Conservation (phyloP, 2,888 invertebrate genomes). For the Coelopa pilipes region DNA sequence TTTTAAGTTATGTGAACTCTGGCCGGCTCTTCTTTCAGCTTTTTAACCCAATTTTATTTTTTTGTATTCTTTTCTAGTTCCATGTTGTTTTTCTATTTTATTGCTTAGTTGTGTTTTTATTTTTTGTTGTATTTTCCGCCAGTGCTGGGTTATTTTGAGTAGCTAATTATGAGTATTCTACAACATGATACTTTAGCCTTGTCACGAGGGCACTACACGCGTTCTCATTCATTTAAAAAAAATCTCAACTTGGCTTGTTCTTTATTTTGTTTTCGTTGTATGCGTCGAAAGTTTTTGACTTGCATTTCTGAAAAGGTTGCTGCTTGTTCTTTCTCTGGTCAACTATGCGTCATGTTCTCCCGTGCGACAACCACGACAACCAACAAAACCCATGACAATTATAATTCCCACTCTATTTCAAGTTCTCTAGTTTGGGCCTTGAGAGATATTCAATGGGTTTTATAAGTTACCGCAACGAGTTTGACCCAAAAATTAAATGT, state of each 20-base stretch:
- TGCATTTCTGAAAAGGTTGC: too few relatives aligned
- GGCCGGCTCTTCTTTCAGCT: not conserved
- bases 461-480: too few relatives aligned
- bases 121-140: not conserved
- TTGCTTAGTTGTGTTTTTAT: not conserved
- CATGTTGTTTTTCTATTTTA: not conserved
- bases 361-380: too few relatives aligned
- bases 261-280: too few relatives aligned
- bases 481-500: too few relatives aligned
- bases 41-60: not conserved
- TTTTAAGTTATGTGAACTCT: not conserved
- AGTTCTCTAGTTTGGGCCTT: too few relatives aligned
- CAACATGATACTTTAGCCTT: slow-evolving; percentile 11
- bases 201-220: slow-evolving; percentile 14
- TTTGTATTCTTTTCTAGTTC: not conserved
- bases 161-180: slow-evolving; percentile 1
- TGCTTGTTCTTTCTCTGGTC: too few relatives aligned
- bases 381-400: too few relatives aligned
- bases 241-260: not conserved
- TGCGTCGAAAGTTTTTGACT: too few relatives aligned
- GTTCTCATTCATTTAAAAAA: slow-evolving; percentile 4
- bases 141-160: not conserved
- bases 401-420: too few relatives aligned
- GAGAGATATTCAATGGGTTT: too few relatives aligned
- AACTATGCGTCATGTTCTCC: too few relatives aligned